phyloP scores from a whole-genome alignment of 2,888 invertebrate species.

The Eurois occulta region DNA sequence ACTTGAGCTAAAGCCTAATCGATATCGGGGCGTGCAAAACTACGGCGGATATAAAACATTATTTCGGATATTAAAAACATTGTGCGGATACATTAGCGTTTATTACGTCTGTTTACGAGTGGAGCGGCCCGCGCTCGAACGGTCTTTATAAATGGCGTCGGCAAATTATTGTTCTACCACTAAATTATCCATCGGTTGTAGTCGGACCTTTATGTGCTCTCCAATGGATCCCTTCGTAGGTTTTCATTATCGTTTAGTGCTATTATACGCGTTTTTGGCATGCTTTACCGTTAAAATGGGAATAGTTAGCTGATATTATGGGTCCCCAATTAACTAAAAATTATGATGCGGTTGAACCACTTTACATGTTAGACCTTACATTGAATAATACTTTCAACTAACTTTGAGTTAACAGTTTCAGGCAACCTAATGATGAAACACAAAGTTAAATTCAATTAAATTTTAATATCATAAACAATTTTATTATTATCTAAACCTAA shows the following conservation, averaged over 20 bases:
- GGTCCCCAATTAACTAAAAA: slow-evolving; percentile 45
- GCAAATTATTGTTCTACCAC: slow-evolving; percentile 69
- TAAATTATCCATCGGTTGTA: slow-evolving; percentile 67
- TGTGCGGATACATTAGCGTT: slow-evolving; percentile 68
- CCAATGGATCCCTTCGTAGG: slow-evolving; percentile 45
- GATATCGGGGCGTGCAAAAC: slow-evolving; percentile 39
- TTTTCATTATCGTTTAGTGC: slow-evolving; percentile 58
- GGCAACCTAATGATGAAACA: not conserved
- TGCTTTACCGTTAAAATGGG: slow-evolving; percentile 36
- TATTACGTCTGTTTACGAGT: slow-evolving; percentile 67
- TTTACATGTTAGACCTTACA: not conserved
- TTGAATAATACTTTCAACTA: not conserved
- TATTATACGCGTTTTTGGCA: slow-evolving; percentile 48
- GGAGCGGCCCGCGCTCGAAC: slow-evolving; percentile 55
- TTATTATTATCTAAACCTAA: not conserved
- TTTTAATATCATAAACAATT: not conserved
- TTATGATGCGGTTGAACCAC: slow-evolving; percentile 29
- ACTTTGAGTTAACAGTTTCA: not conserved
- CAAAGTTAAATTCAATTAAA: not conserved
- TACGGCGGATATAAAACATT: slow-evolving; percentile 57
- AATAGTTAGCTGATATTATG: slow-evolving; percentile 46
- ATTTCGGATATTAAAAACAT: slow-evolving; percentile 66
- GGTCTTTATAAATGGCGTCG: slow-evolving; percentile 67
- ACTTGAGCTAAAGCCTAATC: slow-evolving; percentile 30
- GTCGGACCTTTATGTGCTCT: slow-evolving; percentile 58